These are phyloP conservation scores for Aurelia aurita complex sp. Pacific DNA, from an alignment of 30 jellyfish, hydroid and myxozoan genomes.

Conservation along the genomic window DNA sequence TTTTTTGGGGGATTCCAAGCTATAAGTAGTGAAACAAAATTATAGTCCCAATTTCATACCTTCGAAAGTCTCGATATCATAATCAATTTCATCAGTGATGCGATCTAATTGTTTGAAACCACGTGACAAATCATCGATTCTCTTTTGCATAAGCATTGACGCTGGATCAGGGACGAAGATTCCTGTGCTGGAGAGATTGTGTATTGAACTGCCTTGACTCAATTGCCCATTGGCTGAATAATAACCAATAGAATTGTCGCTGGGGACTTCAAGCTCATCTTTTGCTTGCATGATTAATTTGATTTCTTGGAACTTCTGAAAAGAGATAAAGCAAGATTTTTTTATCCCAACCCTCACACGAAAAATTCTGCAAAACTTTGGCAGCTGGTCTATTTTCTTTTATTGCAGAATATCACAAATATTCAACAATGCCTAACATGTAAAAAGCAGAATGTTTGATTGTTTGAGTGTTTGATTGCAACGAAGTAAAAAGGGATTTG, in stretches of 20 bases:
- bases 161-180: constrained; percentile 33
- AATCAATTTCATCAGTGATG: constrained; percentile 58
- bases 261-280: constrained; percentile 36
- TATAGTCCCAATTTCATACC: neutral
- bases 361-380: too few species aligned
- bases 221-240: constrained; percentile 32
- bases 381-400: too few species aligned
- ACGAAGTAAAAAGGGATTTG: too few species aligned
- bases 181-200: constrained; percentile 7
- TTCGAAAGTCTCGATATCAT: constrained; percentile 60
- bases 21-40: too few species aligned
- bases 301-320: neutral
- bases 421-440: too few species aligned
- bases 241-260: constrained; percentile 20
- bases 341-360: too few species aligned
- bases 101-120: constrained; percentile 45
- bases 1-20: too few species aligned
- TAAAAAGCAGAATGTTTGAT: too few species aligned
- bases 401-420: too few species aligned
- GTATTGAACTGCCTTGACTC: constrained; percentile 55
- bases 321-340: neutral
- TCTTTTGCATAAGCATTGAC: constrained; percentile 42
- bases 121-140: constrained; percentile 43
- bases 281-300: constrained; percentile 7
- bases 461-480: too few species aligned